Conservation (phyloP, 1,140 invertebrate species). For the Phenacoccus solenopsis region DNA sequence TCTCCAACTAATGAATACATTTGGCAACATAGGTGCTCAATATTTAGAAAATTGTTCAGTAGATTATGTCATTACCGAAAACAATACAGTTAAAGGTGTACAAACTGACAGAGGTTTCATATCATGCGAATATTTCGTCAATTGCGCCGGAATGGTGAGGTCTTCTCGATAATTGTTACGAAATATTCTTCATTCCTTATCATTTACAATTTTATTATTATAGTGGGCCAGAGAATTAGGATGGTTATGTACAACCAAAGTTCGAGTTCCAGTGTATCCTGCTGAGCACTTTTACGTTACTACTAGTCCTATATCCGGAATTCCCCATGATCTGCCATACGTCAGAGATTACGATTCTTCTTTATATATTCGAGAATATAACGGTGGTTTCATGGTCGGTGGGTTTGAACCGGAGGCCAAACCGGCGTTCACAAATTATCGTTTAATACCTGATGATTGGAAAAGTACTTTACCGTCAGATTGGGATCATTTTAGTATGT, state of each 20-base stretch:
- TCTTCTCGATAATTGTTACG: background rate
- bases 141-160: constrained; percentile 56
- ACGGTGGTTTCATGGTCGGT: constrained; percentile 46
- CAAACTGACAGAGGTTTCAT: constrained; percentile 46
- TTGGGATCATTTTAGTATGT: constrained; percentile 50
- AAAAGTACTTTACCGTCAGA: constrained; percentile 38
- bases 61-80: constrained; percentile 42
- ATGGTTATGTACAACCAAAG: constrained; percentile 44
- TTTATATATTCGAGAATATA: constrained; percentile 38
- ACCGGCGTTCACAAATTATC: constrained; percentile 45
- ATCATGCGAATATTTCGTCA: constrained; percentile 57
- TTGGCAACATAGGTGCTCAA: constrained; percentile 36
- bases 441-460: constrained; percentile 47
- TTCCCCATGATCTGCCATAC: constrained; percentile 36
- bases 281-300: constrained; percentile 56
- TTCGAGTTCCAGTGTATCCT: constrained; percentile 54
- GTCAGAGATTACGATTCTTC: constrained; percentile 56
- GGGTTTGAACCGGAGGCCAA: constrained; percentile 53
- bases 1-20: background rate
- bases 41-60: constrained; percentile 48
- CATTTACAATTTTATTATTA: constrained; percentile 21
- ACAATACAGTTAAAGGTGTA: constrained; percentile 43
- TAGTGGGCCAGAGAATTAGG: constrained; percentile 56
- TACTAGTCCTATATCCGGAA: constrained; percentile 38
- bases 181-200: background rate